Evolutionary conservation across 2,797 vertebrate genomes (phyloP).

Genomic region (Paratrypauchen microcephalus): DNA sequence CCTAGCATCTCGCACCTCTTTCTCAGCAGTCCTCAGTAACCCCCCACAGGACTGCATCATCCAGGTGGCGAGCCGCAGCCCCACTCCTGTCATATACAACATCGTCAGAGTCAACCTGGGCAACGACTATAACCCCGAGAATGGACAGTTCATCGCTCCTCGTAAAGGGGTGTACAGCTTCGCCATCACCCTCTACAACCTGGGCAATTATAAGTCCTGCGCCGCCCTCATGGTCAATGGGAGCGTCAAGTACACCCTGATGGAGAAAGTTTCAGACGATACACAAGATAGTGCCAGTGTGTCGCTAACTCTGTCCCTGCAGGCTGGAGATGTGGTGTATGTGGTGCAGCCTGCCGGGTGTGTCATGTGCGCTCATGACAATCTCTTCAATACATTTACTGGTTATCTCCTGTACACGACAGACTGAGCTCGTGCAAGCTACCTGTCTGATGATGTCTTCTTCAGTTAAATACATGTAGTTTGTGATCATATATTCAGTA

Average conservation of each 20-base stretch:
- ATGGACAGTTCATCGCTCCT: not conserved
- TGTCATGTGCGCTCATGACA: not conserved
- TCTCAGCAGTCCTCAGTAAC: not conserved
- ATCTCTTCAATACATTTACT: not conserved
- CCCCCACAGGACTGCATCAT: not conserved
- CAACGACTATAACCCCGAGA: not conserved
- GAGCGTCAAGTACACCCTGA: not conserved
- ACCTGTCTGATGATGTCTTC: not conserved
- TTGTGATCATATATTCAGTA: not conserved
- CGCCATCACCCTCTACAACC: slow-evolving; percentile 6
- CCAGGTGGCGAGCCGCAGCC: not conserved
- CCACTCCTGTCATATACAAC: not conserved
- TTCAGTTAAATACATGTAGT: not conserved
- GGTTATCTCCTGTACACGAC: not conserved
- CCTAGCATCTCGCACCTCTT: not conserved
- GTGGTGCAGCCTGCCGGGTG: not conserved
- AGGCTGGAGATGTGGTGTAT: not conserved
- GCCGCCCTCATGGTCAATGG: not conserved
- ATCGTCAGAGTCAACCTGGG: not conserved
- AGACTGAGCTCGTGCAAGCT: not conserved
- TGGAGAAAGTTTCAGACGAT: not conserved
- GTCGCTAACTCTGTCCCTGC: not conserved
- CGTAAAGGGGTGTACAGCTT: not conserved
- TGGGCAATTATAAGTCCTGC: not conserved
- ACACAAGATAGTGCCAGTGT: not conserved